Evolutionary conservation across 2,113 vertebrate genomes (phyloP), one percentile per base, ranked within the genome.

Genomic region (Platanista minor): DNA sequence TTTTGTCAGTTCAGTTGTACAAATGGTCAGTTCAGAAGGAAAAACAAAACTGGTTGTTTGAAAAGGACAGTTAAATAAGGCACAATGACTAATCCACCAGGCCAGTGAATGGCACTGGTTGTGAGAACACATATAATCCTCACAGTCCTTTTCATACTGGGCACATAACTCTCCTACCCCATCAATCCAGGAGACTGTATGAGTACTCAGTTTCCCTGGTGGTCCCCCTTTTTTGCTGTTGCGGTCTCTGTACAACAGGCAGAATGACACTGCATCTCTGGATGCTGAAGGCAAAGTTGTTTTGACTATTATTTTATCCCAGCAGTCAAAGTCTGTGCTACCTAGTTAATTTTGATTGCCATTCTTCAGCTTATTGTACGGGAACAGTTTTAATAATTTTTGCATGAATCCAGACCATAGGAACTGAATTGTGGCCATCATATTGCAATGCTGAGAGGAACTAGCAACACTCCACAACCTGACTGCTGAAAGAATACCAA

Each of bases 381-480:
- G 69, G 62, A 62, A 46, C 29, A 18, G 27, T 80, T 83, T 96
- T 96, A 94, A 94, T 77, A 87, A 84, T 57, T 33, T 92, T 86
- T 72, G 46, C 59, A 33, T 85, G 83, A 88, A 57, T 91, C 83
- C 15, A 39, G 66, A 74, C 46, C 25, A 43, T 1, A 77, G 77
- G 27, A 83, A 13, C 33, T 33, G 52, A 86, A 93, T 71, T 88
- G 80, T 11, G 27, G 25, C 39, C 61, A 80, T 36, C 8, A 3
- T 20, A 57, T 89, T 61, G 46, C 12, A 57, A 20, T 43, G 62
- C 64, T 20, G 10, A 21, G 62, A 90, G 57, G 57, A 80, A 36
- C 61, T 1, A 57, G 25, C 18, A 52, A n/a, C 3, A 67, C 57
- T 31, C 81, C 1, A 15, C 15, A 41, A 20, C 6, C 46, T 9